These are phyloP conservation scores for Felis catus DNA, from an alignment of 2,113 vertebrate genomes.

Conservation along the genomic window F.catus_Fca126_mat1.0 CM031419.1:186233501-186234000, in stretches of 20 bases:
- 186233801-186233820: not conserved
- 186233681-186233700: accelerated
- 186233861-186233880: not conserved
- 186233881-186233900: not conserved
- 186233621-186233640: not conserved
- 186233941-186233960: not conserved
- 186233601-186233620: not conserved
- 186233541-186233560: not conserved
- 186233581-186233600: not conserved
- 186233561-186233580: not conserved
- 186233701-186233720: not conserved
- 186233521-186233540: not conserved
- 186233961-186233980: not conserved
- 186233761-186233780: not conserved
- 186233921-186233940: not conserved
- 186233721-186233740: not conserved
- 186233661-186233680: accelerated
- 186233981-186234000: not conserved
- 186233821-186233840: not conserved
- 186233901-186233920: not conserved
- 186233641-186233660: not conserved
- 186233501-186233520: not conserved
- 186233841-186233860: not conserved
- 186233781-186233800: not conserved
- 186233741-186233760: not conserved